Evolutionary conservation across 1,140 invertebrate species (phyloP), one percentile per base, ranked within the genome.

Genomic region (Sitophilus oryzae): DNA sequence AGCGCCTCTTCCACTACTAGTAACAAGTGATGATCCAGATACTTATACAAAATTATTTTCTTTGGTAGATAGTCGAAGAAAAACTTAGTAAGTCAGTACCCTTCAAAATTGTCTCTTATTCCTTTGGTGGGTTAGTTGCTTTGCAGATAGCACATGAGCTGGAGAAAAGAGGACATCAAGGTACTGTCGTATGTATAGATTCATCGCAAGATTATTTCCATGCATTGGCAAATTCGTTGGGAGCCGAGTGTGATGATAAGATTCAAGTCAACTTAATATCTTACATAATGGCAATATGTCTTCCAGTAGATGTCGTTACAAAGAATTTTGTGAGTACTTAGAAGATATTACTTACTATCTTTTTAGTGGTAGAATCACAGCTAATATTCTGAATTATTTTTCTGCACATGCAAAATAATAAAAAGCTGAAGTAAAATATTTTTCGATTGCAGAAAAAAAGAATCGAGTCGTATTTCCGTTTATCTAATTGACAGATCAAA

Each of bases 111-210:
- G 71, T 83, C 14, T 81, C 80, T 2, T 84, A 85, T 70, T 84
- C 82, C 16, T 84, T 76, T 63, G 82, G 83, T 34, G 68, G 75
- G 10, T 62, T 79, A 11, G 64, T 83, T 9, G 74, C 76, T 1
- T 44, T 84, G 2, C 75, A 82, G 61, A 50, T 83, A 5, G 77
- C 76, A 1, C 59, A 66, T 3, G 52, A 73, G 30, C 65, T 85
- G 21, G 82, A 85, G 71, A 71, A 64, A 21, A 66, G 76, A 63
- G 81, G 81, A 58, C 70, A 66, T 42, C 65, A 60, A 23, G 81
- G 80, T 1, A 70, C 71, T 42, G 48, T 83, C 3, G 73, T 80
- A 64, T 72, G 77, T 8, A 66, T 83, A 5, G 81, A 83, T 64
- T 79, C 80, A 14, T 69, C 78, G 2, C 80, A 80, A 1, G 74